A percentile compares a stretch with the other conserved stretches of the same genome.
phyloP scores from a whole-genome alignment of 1,140 invertebrate genomes.

The Amyelois transitella region DNA sequence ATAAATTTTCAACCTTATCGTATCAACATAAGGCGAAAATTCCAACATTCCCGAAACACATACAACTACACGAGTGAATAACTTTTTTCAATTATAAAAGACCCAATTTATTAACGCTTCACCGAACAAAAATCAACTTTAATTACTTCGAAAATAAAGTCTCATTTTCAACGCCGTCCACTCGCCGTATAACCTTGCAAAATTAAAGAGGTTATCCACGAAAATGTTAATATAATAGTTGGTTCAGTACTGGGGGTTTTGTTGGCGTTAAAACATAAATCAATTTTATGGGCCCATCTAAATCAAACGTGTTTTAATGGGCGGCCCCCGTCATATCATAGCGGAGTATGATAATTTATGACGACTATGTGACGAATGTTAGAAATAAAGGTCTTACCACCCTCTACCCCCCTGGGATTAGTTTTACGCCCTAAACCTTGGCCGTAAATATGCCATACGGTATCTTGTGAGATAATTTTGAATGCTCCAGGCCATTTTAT shows the following conservation, averaged over 20 bases:
- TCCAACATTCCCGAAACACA: conserved; percentile 23
- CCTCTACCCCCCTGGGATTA: conserved; percentile 47
- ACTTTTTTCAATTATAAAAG: conserved; percentile 67
- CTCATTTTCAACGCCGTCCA: conserved; percentile 13
- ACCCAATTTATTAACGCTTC: conserved; percentile 33
- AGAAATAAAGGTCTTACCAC: conserved; percentile 68
- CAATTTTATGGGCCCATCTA: conserved; percentile 76
- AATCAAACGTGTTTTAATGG: conserved; percentile 76
- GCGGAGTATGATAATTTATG: conserved; percentile 75
- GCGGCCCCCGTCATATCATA: conserved; percentile 75
- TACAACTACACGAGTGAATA: conserved; percentile 62
- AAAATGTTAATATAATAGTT: conserved; percentile 75
- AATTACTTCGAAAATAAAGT: conserved; percentile 5
- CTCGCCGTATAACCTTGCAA: conserved; percentile 48
- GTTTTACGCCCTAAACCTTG: conserved; percentile 63
- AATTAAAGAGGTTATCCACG: conserved; percentile 66
- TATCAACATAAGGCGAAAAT: conserved; percentile 32
- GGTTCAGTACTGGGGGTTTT: conserved; percentile 71
- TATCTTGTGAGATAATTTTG: conserved; percentile 68
- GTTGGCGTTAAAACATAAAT: conserved; percentile 74
- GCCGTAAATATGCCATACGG: conserved; percentile 67
- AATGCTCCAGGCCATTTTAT: conserved; percentile 31
- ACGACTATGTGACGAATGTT: conserved; percentile 75
- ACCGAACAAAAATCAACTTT: conserved; percentile 18
- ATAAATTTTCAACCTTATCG: conserved; percentile 25